Percentiles rank a stretch among this genome's conserved stretches.
Evolutionary conservation across 2,113 vertebrate genomes (phyloP).

Genomic region (Petroica traversi): DNA sequence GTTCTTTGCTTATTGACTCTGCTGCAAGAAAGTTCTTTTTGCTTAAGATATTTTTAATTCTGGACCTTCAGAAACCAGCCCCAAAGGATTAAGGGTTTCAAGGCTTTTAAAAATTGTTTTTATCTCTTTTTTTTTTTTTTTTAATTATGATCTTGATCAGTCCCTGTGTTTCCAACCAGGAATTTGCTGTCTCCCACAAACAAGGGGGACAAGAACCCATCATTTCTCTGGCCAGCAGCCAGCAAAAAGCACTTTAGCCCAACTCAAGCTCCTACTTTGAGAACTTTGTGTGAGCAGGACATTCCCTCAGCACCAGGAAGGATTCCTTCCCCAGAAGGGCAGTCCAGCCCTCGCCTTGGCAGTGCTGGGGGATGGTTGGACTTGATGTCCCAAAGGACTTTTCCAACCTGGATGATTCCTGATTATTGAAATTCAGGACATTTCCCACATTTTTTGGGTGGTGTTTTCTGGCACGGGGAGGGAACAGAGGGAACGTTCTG

Average conservation of each 20-base stretch:
- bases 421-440: not conserved
- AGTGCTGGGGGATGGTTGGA: not conserved
- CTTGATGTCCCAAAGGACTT: not conserved
- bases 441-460: not conserved
- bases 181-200: not conserved
- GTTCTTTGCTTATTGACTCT: not conserved
- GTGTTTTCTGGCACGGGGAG: not conserved
- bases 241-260: not conserved
- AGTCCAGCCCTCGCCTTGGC: not conserved
- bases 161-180: not conserved
- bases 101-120: not conserved
- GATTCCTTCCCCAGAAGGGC: not conserved
- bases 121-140: not conserved
- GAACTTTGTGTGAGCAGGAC: not conserved
- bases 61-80: not conserved
- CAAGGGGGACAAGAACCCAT: not conserved
- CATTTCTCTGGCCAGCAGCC: not conserved
- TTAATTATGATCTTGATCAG: not conserved
- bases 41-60: not conserved
- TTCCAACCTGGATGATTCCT: not conserved
- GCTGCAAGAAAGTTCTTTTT: not conserved
- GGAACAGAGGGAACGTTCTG: not conserved
- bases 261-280: rapidly evolving
- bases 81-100: not conserved
- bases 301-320: rapidly evolving